A percentile compares a stretch with the other conserved stretches of the same genome.
Conservation (phyloP, 1,140 invertebrate species). For the Episyrphus balteatus region DNA sequence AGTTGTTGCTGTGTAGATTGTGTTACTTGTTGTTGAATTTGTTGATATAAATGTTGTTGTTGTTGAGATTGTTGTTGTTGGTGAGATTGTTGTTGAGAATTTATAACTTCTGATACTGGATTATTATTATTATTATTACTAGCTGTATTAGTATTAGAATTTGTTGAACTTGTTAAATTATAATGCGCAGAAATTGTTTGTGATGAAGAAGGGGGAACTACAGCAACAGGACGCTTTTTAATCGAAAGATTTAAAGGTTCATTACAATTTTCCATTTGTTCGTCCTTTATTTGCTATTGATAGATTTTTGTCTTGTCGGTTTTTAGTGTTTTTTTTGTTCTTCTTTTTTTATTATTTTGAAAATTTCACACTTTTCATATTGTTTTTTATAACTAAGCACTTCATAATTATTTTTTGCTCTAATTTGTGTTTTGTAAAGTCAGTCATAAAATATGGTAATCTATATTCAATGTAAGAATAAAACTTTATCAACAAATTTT, state of each 20-base stretch:
- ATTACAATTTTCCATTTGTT: constrained; percentile 7
- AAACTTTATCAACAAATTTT: too few species aligned
- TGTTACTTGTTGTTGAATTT: not conserved
- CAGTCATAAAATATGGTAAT: too few species aligned
- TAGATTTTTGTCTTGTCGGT: constrained; percentile 8
- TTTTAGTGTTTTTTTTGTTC: too few species aligned
- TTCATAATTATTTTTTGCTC: too few species aligned
- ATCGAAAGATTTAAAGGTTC: constrained; percentile 38
- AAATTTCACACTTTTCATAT: not conserved
- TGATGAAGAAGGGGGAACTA: constrained; percentile 27
- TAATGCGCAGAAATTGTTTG: constrained; percentile 12
- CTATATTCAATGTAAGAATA: too few species aligned
- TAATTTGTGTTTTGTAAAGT: too few species aligned
- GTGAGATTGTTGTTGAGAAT: too few species aligned
- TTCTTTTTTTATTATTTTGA: not conserved
- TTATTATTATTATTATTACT: constrained; percentile 2
- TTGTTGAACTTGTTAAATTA: constrained; percentile 5
- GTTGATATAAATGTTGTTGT: not conserved
- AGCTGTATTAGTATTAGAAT: constrained; percentile 1
- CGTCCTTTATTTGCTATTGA: not conserved
- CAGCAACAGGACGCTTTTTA: constrained; percentile 40
- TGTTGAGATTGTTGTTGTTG: not conserved
- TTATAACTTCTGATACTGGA: not conserved
- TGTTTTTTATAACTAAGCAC: too few species aligned
- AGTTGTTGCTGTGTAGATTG: not conserved